phyloP scores from a whole-genome alignment of 2,113 vertebrate genomes.

The Varanus salvator region DNA sequence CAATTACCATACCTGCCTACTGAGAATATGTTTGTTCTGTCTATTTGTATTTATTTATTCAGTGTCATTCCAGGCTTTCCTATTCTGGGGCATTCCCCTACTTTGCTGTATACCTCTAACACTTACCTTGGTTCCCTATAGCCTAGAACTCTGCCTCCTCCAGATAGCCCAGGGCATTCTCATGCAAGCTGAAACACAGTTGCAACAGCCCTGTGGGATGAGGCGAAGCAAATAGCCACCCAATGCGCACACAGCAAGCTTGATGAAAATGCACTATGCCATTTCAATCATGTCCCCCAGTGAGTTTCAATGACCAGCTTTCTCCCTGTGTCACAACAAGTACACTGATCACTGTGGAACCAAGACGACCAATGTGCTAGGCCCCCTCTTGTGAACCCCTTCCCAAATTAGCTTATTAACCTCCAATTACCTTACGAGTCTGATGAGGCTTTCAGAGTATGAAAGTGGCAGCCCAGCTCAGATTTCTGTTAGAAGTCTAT shows the following conservation, averaged over 20 bases:
- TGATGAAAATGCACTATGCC: not conserved
- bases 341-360: not conserved
- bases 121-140: not conserved
- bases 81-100: not conserved
- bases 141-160: not conserved
- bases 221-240: not conserved
- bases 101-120: not conserved
- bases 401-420: not conserved
- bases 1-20: not conserved
- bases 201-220: not conserved
- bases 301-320: not conserved
- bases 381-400: not conserved
- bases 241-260: not conserved
- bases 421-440: not conserved
- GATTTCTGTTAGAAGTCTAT: not conserved
- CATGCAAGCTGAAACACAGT: not conserved
- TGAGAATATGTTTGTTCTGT: too few species aligned
- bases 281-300: not conserved
- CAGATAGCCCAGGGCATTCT: too few species aligned
- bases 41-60: too few species aligned
- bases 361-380: not conserved
- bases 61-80: not conserved
- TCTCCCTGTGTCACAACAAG: not conserved
- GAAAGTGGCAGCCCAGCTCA: slow-evolving; percentile 5
- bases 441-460: not conserved